Evolutionary conservation across 1,140 invertebrate species (phyloP).

Genomic region (Tetragnatha versicolor): DNA sequence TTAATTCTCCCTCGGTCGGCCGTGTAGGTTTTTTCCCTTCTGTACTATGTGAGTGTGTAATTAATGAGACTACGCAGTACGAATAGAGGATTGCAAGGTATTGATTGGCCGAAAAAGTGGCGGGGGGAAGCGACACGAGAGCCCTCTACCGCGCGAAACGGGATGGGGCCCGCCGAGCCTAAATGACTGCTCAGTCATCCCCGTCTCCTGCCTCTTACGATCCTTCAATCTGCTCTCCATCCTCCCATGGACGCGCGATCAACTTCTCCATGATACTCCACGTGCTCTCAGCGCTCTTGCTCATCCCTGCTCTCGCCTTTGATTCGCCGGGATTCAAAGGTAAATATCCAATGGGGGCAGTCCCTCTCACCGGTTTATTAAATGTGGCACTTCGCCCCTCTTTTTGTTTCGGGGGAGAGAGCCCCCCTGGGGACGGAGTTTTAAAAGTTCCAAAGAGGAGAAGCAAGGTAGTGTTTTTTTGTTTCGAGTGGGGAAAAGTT

Average conservation of each 20-base stretch:
- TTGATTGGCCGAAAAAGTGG: slow-evolving; percentile 31
- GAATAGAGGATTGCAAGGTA: slow-evolving; percentile 37
- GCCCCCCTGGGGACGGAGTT: neutral
- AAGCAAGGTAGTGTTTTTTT: too few relatives aligned
- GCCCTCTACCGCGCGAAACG: slow-evolving; percentile 48
- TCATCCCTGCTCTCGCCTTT: slow-evolving; percentile 30
- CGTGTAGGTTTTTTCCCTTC: neutral
- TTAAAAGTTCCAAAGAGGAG: too few relatives aligned
- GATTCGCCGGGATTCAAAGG: slow-evolving; percentile 50
- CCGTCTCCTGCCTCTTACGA: slow-evolving; percentile 29
- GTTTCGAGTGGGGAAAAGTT: too few relatives aligned
- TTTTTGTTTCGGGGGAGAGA: neutral
- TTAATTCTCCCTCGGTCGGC: slow-evolving; percentile 2
- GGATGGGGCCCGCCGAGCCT: slow-evolving; percentile 19
- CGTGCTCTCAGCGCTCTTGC: slow-evolving; percentile 17
- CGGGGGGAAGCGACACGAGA: slow-evolving; percentile 26
- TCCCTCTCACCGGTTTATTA: slow-evolving; percentile 19
- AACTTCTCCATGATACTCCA: slow-evolving; percentile 38
- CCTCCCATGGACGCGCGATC: slow-evolving; percentile 36
- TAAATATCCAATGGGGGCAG: slow-evolving; percentile 43
- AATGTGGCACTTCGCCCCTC: neutral
- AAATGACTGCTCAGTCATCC: slow-evolving; percentile 52
- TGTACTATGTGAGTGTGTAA: slow-evolving; percentile 30
- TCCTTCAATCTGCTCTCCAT: slow-evolving; percentile 42
- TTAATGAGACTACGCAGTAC: slow-evolving; percentile 44